phyloP scores from a whole-genome alignment of 1,140 invertebrate species.

The Sarcophaga peregrina region DNA sequence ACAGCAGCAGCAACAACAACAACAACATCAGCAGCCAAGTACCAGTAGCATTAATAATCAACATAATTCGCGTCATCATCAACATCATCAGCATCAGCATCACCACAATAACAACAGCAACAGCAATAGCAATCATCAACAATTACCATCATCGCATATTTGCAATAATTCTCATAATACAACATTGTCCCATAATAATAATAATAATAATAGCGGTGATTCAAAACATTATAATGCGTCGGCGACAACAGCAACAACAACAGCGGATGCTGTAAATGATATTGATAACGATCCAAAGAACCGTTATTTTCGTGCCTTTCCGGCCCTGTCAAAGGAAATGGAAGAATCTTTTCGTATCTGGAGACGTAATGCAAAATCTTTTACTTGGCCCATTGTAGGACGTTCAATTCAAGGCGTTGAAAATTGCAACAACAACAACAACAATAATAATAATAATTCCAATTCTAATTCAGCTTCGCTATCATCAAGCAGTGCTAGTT shows the following conservation, averaged over 20 bases:
- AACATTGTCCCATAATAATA: background rate
- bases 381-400: constrained; percentile 48
- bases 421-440: background rate
- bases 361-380: constrained; percentile 45
- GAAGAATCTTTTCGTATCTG: constrained; percentile 44
- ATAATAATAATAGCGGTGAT: background rate
- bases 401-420: background rate
- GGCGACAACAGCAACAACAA: background rate
- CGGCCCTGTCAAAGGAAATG: constrained; percentile 50
- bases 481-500: constrained; percentile 40
- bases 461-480: background rate
- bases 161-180: constrained; percentile 1
- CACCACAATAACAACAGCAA: background rate
- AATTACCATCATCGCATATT: background rate
- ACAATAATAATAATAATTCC: constrained; percentile 9
- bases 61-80: constrained; percentile 19
- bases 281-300: constrained; percentile 47
- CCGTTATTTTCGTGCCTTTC: constrained; percentile 50
- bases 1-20: constrained; percentile 34
- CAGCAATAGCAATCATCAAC: background rate
- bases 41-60: background rate
- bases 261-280: constrained; percentile 28
- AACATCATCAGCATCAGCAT: background rate
- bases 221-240: background rate
- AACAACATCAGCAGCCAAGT: constrained; percentile 22